Evolutionary conservation across 92 coral and sea anemone genomes (phyloP), one percentile per base, ranked within the genome.

Genomic region (Metridium senile): DNA sequence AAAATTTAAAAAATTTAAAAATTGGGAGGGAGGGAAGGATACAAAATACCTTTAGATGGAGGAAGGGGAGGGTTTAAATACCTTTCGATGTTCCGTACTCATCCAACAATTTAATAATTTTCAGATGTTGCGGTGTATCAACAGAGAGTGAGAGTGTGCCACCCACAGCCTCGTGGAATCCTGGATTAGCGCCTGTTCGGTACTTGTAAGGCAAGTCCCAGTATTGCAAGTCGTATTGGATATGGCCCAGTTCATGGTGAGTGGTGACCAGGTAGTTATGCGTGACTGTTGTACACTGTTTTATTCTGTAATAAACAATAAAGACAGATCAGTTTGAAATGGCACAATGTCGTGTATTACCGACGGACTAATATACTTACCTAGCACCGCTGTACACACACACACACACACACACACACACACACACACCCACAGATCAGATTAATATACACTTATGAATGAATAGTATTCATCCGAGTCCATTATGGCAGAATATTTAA

Each of bases 111-210:
- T 87, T 87, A 32, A 93, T 86, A 23, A 32, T 68, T 64, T 85
- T 56, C 16, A 93, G 84, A 69, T 93, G 96, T 23, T 83, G 76
- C 18, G 98, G 98, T 35, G 96, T 87, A 77, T 92, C 89, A 19
- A 87, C 98, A 26, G 96, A 93, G 2, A 93, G 86, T 0, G 98
- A 93, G 81, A 93, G 71, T 27, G 91, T 83, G 58, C 90, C 98
- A 1, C 98, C 98, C 27, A 93, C 93, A 43, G 98, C 98, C 72
- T 93, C 92, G 74, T 89, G 94, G 67, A 89, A 89, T 34, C 85
- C 93, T 11, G 94, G 94, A 76, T 76, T 89, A 32, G 98, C 95
- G n/a, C 98, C 98, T 17, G 89, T 82, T 34, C 98, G 94, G 66
- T 90, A 93, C 65, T 69, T 87, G 47, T 18, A 34, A 0, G 98